These are phyloP conservation scores for Syndactyla subalaris DNA, from an alignment of 2,797 vertebrate genomes.

Conservation along the genomic window DNA sequence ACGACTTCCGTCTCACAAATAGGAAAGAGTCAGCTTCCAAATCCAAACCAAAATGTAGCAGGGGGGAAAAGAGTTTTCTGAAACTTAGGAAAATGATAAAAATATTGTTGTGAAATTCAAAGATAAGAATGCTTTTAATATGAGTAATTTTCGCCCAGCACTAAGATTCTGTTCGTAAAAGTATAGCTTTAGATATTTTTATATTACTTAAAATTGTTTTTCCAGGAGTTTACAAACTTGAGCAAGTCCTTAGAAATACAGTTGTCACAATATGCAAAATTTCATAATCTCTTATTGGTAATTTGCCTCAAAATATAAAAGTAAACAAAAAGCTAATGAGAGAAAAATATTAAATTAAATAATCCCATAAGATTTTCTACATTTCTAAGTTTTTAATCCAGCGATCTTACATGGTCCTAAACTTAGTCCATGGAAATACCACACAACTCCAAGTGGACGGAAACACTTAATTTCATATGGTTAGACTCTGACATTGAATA, in stretches of 20 bases:
- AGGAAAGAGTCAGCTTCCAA: not conserved
- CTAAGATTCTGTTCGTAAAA: not conserved
- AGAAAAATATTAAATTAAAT: not conserved
- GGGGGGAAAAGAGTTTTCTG: not conserved
- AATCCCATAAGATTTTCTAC: not conserved
- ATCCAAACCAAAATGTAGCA: not conserved
- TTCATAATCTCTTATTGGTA: not conserved
- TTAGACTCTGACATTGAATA: not conserved
- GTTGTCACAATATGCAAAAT: not conserved
- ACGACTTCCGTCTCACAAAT: not conserved
- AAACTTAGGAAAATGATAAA: not conserved
- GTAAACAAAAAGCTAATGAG: not conserved
- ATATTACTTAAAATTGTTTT: not conserved
- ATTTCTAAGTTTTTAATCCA: not conserved
- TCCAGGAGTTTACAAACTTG: not conserved
- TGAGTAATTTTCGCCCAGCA: not conserved
- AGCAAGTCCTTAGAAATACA: not conserved
- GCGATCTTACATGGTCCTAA: not conserved
- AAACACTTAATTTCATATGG: not conserved
- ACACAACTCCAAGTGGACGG: not conserved
- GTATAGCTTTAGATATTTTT: not conserved
- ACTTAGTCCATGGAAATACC: not conserved
- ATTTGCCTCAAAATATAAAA: not conserved
- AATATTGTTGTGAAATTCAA: not conserved
- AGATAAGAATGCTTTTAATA: not conserved